A percentile compares a stretch with the other conserved stretches of the same genome.
phyloP scores from a whole-genome alignment of 2,113 vertebrate genomes.

The Centropristis striata region DNA sequence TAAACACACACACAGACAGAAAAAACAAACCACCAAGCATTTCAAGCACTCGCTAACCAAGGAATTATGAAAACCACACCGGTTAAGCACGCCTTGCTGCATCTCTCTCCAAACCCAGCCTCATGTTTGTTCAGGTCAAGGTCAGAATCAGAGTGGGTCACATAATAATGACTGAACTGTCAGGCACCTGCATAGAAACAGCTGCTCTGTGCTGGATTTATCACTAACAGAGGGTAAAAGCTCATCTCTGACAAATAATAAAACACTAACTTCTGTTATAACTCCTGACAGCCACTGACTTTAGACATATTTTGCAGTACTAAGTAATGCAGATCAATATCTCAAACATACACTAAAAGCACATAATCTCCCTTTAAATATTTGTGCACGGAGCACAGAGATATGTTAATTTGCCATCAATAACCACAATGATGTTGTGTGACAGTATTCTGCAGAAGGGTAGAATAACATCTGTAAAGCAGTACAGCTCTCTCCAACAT shows the following conservation, averaged over 20 bases:
- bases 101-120: slow-evolving; percentile 19
- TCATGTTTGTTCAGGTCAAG: slow-evolving; percentile 28
- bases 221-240: neutral
- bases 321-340: neutral
- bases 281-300: too few species aligned
- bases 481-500: too few species aligned
- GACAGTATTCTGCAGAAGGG: too few species aligned
- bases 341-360: neutral
- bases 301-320: neutral
- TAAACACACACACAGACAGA: neutral
- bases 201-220: neutral
- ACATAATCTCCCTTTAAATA: neutral
- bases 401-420: too few species aligned
- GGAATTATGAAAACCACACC: slow-evolving; percentile 45
- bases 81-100: slow-evolving; percentile 32
- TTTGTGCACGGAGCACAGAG: too few species aligned
- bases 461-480: too few species aligned
- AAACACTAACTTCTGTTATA: neutral
- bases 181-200: neutral
- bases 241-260: neutral
- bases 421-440: too few species aligned
- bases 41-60: slow-evolving; percentile 33
- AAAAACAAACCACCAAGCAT: slow-evolving; percentile 24
- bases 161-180: neutral
- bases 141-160: slow-evolving; percentile 16